These are phyloP conservation scores for Tinea semifulvella DNA, from an alignment of 2,888 invertebrate species.

Conservation along the genomic window DNA sequence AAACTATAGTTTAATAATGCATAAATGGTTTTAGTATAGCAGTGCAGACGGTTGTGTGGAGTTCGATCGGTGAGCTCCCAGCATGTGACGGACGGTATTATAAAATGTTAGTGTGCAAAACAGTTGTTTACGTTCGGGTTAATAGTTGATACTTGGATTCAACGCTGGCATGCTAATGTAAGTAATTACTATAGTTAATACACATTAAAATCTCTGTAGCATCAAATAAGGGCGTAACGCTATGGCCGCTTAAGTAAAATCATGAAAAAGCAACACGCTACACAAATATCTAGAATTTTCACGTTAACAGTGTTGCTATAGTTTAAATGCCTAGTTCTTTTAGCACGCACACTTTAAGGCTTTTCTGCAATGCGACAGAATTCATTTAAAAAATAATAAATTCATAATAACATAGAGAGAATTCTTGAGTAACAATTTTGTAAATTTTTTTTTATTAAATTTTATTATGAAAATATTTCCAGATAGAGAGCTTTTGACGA, in stretches of 20 bases:
- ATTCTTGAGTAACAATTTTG: too few relatives aligned
- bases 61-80: conserved; percentile 33
- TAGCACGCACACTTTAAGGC: too few relatives aligned
- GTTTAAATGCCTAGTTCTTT: too few relatives aligned
- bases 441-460: too few relatives aligned
- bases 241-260: too few relatives aligned
- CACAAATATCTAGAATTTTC: too few relatives aligned
- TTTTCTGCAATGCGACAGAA: conserved; percentile 15
- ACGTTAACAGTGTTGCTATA: too few relatives aligned
- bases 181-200: conserved; percentile 31
- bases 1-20: background rate
- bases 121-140: conserved; percentile 48
- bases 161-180: conserved; percentile 65
- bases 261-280: too few relatives aligned
- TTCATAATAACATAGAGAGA: conserved; percentile 1
- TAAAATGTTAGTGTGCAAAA: conserved; percentile 47
- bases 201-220: conserved; percentile 4
- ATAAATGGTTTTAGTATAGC: background rate
- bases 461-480: too few relatives aligned
- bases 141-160: conserved; percentile 55
- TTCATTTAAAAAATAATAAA: conserved; percentile 9
- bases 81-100: conserved; percentile 10
- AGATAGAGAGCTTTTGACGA: too few relatives aligned
- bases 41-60: background rate
- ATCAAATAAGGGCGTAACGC: background rate